Evolutionary conservation across 2,797 vertebrate genomes (phyloP).

Genomic region (Acanthopagrus latus): DNA sequence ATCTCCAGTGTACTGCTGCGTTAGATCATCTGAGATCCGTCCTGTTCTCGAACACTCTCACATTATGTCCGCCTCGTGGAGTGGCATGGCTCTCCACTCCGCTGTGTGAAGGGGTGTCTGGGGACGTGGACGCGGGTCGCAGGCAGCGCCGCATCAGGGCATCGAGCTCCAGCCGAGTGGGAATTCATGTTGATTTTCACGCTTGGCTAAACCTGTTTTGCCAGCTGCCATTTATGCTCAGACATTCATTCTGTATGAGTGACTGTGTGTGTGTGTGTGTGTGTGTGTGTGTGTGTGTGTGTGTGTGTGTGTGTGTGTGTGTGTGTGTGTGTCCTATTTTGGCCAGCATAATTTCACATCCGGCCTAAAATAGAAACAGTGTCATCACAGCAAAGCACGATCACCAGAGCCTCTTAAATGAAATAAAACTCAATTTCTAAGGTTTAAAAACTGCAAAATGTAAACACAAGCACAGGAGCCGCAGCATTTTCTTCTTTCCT

Average conservation of each 20-base stretch:
- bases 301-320: slow-evolving; percentile 37
- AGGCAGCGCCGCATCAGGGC: slow-evolving; percentile 65
- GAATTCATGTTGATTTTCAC: slow-evolving; percentile 81
- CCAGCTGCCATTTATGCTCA: slow-evolving; percentile 83
- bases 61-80: slow-evolving; percentile 55
- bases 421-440: slow-evolving; percentile 38
- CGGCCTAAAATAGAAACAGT: slow-evolving; percentile 55
- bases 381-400: slow-evolving; percentile 18
- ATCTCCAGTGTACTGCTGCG: slow-evolving; percentile 6
- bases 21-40: slow-evolving; percentile 44
- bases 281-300: slow-evolving; percentile 42
- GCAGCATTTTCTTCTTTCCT: slow-evolving; percentile 36
- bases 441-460: neutral
- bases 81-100: slow-evolving; percentile 48
- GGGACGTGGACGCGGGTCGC: slow-evolving; percentile 70
- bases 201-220: slow-evolving; percentile 79
- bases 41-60: slow-evolving; percentile 48
- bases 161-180: slow-evolving; percentile 74
- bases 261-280: slow-evolving; percentile 36
- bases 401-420: neutral
- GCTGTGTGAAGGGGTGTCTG: slow-evolving; percentile 68
- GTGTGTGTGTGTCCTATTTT: slow-evolving; percentile 59
- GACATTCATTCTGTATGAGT: slow-evolving; percentile 73
- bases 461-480: slow-evolving; percentile 24
- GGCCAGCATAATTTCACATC: slow-evolving; percentile 51